A percentile compares a stretch with the other conserved stretches of the same genome.
These are phyloP conservation scores for Sardina pilchardus DNA, from an alignment of 2,113 vertebrate genomes.

Conservation along the genomic window DNA sequence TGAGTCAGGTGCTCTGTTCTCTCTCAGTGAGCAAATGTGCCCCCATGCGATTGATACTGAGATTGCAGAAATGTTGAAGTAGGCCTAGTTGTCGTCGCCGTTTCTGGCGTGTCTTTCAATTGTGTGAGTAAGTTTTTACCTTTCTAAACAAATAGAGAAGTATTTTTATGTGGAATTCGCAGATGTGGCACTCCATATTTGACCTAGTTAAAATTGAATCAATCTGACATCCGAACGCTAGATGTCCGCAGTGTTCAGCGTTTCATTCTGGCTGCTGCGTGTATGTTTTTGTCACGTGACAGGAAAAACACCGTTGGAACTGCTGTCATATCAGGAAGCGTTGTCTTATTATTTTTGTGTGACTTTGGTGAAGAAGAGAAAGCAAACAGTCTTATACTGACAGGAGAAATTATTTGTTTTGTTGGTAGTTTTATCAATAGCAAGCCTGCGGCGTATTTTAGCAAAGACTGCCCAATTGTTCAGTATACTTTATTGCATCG, in stretches of 20 bases:
- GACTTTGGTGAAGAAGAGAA: constrained; percentile 37
- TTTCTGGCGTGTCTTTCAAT: neutral
- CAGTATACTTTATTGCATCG: neutral
- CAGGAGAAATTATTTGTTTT: neutral
- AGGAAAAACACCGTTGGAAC: constrained; percentile 58
- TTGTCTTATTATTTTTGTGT: constrained; percentile 21
- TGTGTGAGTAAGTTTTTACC: neutral
- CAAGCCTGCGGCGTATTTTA: neutral
- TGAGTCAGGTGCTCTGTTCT: neutral
- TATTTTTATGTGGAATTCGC: neutral
- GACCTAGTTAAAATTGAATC: neutral
- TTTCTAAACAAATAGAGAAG: neutral
- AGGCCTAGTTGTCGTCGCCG: neutral
- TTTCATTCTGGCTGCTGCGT: neutral
- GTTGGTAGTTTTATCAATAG: neutral
- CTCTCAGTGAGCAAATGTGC: constrained; percentile 9
- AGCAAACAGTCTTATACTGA: neutral
- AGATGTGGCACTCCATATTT: neutral
- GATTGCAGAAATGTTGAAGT: constrained; percentile 11
- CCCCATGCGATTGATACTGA: constrained; percentile 11
- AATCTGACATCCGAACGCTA: constrained; percentile 43
- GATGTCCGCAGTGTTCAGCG: constrained; percentile 28
- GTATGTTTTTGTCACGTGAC: constrained; percentile 72
- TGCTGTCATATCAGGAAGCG: constrained; percentile 48
- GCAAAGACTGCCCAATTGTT: neutral